Base-by-base conservation (phyloP, 2,888 invertebrate species). In the Syritta pipiens region DNA sequence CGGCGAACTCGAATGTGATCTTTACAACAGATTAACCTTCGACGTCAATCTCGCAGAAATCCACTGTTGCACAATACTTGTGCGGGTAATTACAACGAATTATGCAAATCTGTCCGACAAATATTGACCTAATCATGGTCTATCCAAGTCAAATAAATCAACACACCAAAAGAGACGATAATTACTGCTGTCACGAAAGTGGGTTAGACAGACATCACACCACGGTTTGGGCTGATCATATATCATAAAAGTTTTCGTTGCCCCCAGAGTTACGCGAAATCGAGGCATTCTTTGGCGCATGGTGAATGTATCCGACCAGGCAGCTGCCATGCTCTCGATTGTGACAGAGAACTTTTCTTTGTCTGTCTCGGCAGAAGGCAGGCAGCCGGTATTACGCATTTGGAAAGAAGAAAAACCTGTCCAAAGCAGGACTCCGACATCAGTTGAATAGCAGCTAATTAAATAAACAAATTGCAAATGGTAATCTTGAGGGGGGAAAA, bases 11-110 rank as follows among this genome's bases (percentile, higher is more conserved):
- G 51, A 60, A 53, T 69, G 35, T 48, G 40, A 68, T 57, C 17
- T 67, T 30, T 60, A 53, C 40, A 32, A 57, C 40, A 55, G 48
- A 48, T n/a, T 48, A 53, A 55, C 71, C 63, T 55, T 72, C 55
- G 42, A 6, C 37, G 60, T 42, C 48, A 22, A 32, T 17, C 44
- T 48, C 2, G 46, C 53, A 71, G 62, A 71, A 48, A 53, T 48
- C 35, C 10, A 44, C 6, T 42, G 28, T 62, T 62, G 28, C 53
- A 30, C 35, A 71, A 71, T 53, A 53, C 46, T 7, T 30, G 26
- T 55, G 37, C 55, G 40, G 55, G 28, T 63, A 63, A 74, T 74
- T 74, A 51, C 26, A 30, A n/a, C 19, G 6, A 53, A 53, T 62
- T 62, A 71, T 71, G 53, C 62, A 62, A 62, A 71, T 71, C 40